These are phyloP conservation scores for Xestia xanthographa DNA, from an alignment of 2,888 invertebrate genomes.

Conservation along the genomic window DNA sequence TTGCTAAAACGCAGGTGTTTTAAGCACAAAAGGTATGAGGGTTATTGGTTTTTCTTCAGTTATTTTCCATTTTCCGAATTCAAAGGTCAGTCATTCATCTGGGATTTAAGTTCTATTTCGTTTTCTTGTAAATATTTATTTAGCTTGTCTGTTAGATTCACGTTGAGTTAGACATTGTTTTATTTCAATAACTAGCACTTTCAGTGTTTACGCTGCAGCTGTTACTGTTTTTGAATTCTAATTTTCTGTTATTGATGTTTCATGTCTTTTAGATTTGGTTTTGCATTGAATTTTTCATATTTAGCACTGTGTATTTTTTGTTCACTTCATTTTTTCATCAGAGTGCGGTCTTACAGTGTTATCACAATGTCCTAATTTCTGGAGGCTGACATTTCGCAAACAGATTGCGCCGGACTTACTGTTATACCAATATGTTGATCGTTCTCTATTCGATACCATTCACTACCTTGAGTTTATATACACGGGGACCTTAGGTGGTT, in stretches of 20 bases:
- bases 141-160: not conserved
- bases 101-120: constrained; percentile 7
- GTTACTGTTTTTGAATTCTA: constrained; percentile 8
- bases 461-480: not conserved
- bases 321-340: not conserved
- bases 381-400: constrained; percentile 7
- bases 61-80: not conserved
- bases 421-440: constrained; percentile 8
- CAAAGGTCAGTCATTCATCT: not conserved
- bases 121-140: not conserved
- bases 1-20: constrained; percentile 69
- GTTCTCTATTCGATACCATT: not conserved
- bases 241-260: constrained; percentile 11
- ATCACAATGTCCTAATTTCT: constrained; percentile 23
- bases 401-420: constrained; percentile 15
- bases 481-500: not conserved
- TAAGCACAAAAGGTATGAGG: constrained; percentile 68
- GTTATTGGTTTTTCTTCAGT: not conserved
- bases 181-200: constrained; percentile 5
- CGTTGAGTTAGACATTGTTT: not conserved
- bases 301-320: not conserved
- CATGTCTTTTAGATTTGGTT: not conserved
- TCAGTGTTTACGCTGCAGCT: constrained; percentile 16
- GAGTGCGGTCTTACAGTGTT: not conserved
- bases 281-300: not conserved